Evolutionary conservation across 2,113 vertebrate species (phyloP).

Genomic region (Calonectris borealis): DNA sequence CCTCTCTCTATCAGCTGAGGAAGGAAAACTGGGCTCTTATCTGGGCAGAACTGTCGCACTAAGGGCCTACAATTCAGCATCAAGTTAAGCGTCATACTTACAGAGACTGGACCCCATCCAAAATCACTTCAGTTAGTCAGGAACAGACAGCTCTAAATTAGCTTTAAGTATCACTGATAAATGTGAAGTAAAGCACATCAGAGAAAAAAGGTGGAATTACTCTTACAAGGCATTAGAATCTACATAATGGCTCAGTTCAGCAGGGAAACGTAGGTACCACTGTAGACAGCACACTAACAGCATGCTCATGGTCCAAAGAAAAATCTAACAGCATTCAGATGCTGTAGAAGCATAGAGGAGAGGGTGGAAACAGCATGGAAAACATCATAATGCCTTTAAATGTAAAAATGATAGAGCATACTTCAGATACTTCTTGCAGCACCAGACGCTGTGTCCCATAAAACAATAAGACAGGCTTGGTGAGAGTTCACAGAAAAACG

Average conservation of each 20-base stretch:
- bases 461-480: not conserved
- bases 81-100: not conserved
- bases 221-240: not conserved
- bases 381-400: not conserved
- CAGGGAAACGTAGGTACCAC: not conserved
- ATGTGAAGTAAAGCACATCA: not conserved
- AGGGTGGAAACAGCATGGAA: not conserved
- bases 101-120: not conserved
- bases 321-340: not conserved
- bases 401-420: not conserved
- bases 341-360: not conserved
- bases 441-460: not conserved
- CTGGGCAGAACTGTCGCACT: not conserved
- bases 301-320: not conserved
- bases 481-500: conserved; percentile 25
- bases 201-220: not conserved
- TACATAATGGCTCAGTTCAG: not conserved
- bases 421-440: not conserved
- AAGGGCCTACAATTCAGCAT: not conserved
- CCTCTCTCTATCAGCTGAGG: not conserved
- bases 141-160: not conserved
- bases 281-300: not conserved
- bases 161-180: not conserved
- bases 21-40: not conserved
- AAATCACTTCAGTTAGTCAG: not conserved